Conservation (phyloP, 2,888 invertebrate genomes). For the Muscina levida region DNA sequence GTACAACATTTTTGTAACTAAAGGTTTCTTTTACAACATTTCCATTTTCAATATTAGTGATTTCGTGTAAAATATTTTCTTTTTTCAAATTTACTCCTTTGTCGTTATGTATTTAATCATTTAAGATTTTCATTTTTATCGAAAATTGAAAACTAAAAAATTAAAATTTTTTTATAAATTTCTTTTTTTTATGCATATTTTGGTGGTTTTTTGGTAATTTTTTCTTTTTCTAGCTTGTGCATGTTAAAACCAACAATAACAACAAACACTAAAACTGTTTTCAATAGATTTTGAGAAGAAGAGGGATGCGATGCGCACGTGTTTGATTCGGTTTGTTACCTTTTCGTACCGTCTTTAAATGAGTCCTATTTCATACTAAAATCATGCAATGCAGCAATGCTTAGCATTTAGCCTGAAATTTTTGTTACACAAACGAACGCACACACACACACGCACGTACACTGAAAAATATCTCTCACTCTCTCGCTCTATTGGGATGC, state of each 20-base stretch:
- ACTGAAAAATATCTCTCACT: not conserved
- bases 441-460: conserved; percentile 6
- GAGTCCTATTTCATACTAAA: conserved; percentile 67
- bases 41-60: not conserved
- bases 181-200: not conserved
- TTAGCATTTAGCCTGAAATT: conserved; percentile 52
- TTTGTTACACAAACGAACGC: not conserved
- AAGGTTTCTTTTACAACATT: not conserved
- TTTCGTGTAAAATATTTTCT: conserved; percentile 13
- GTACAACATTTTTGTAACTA: not conserved
- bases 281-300: conserved; percentile 35
- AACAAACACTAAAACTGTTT: conserved; percentile 32
- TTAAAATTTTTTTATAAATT: no score
- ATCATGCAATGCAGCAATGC: conserved; percentile 64
- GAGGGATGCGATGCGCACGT: conserved; percentile 60
- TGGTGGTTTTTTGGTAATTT: conserved; percentile 12
- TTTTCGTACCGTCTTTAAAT: conserved; percentile 66
- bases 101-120: no score
- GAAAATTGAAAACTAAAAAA: no score
- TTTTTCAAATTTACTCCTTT: conserved; percentile 7
- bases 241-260: conserved; percentile 37
- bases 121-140: not conserved
- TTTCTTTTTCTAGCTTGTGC: conserved; percentile 22
- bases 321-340: conserved; percentile 55
- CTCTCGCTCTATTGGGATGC: not conserved